Evolutionary conservation across 2,797 vertebrate genomes (phyloP).

Genomic region (Platalea minor): DNA sequence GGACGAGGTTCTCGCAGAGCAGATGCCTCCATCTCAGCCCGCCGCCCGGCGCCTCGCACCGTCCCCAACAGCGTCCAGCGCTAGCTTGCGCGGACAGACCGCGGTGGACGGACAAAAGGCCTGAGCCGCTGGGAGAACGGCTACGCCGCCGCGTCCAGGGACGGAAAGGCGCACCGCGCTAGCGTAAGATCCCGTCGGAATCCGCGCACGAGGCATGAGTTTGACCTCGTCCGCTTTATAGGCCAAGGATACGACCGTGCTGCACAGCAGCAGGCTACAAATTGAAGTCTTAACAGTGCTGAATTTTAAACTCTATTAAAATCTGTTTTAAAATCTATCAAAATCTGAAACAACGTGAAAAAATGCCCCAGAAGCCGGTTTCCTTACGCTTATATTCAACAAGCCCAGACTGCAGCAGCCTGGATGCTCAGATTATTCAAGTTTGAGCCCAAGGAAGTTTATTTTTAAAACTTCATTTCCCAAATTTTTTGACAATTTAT

Average conservation of each 20-base stretch:
- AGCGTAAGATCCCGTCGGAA: fast-evolving
- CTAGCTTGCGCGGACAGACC: neutral
- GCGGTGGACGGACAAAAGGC: neutral
- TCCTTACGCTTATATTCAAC: neutral
- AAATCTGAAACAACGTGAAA: neutral
- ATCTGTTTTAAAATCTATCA: neutral
- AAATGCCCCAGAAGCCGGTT: neutral
- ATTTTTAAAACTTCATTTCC: neutral
- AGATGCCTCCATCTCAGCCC: neutral
- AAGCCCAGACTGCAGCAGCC: neutral
- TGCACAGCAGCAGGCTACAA: neutral
- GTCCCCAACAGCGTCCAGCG: neutral
- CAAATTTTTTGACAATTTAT: neutral
- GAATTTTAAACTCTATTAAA: neutral
- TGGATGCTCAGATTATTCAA: neutral
- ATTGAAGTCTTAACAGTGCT: neutral
- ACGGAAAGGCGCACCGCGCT: neutral
- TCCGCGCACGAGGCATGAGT: neutral
- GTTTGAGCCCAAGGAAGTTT: neutral
- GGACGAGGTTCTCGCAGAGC: neutral
- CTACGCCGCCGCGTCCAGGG: neutral
- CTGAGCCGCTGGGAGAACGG: neutral
- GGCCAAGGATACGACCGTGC: neutral
- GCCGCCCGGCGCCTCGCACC: neutral
- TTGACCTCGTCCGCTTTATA: neutral